Evolutionary conservation across 2,113 vertebrate genomes (phyloP).

Genomic region (Falcunculus frontatus): DNA sequence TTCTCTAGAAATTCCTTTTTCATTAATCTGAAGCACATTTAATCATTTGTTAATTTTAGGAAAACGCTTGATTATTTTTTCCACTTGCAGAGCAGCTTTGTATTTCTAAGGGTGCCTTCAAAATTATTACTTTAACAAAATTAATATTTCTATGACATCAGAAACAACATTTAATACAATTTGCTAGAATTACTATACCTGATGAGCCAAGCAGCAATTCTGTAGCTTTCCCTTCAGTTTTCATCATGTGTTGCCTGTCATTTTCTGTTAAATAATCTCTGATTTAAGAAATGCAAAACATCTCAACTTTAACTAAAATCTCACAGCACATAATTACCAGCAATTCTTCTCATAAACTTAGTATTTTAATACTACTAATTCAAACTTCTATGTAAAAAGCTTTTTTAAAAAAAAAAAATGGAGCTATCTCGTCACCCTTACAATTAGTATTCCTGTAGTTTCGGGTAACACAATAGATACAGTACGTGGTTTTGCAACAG

Average conservation of each 20-base stretch:
- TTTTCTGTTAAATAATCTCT: not conserved
- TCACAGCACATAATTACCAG: not conserved
- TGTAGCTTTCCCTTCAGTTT: constrained; percentile 24
- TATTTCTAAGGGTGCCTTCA: not conserved
- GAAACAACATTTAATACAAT: not conserved
- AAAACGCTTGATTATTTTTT: not conserved
- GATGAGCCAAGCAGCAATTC: constrained; percentile 46
- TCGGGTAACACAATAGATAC: constrained; percentile 66
- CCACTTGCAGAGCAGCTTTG: not conserved
- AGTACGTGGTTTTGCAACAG: constrained; percentile 74
- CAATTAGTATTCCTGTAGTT: constrained; percentile 50
- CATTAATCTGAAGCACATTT: not conserved
- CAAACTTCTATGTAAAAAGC: not conserved
- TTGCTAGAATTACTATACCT: constrained; percentile 58
- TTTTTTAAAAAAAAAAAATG: not conserved
- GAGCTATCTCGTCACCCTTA: not conserved
- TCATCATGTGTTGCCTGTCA: not conserved
- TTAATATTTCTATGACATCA: not conserved
- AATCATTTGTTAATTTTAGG: not conserved
- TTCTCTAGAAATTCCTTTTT: not conserved
- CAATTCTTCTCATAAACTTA: not conserved
- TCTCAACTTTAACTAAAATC: not conserved
- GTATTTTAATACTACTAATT: constrained; percentile 5
- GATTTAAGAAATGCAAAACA: constrained; percentile 22
- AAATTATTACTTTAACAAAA: not conserved